Base-by-base conservation (phyloP, 2,888 invertebrate genomes). In the Acanthacorydalis orientalis region DNA sequence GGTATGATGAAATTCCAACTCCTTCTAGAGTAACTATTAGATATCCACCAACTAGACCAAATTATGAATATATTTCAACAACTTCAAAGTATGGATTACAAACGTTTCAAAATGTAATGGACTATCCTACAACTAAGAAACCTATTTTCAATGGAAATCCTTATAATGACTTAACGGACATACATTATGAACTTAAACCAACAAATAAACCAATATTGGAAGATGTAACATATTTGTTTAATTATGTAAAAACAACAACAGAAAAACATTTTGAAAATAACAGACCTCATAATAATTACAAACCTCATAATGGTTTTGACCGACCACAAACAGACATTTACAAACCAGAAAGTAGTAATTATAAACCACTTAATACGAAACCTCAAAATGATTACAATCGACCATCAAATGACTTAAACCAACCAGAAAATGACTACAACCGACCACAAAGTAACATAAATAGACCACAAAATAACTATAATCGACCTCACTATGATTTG, bases 1-100 rank as follows among this genome's bases (percentile, higher is more conserved):
- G 47, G 47, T 43, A 47, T 14, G 47, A 47, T 34, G 43, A 42
- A 31, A 16, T 42, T 34, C 43, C 47, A 16, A 40, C 39, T 10
- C 35, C 43, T 4, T 37, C 35, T 7, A 10, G n/a, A 14, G n/a
- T 32, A 11, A 43, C 42, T 11, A 32, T 35, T 15, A 31, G 35
- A 2, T 40, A 39, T 23, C 39, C 12, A 31, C 33, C 10, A 23
- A 23, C 23, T 23, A 23, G 23, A 4, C 31, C 34, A 34, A n/a
- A 47, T 11, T 14, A 16, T n/a, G 42, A 12, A 7, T 43, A 33
- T 37, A 6, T 42, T 41, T 23, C 42, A 10, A 47, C 42, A 10
- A 42, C 43, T n/a, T 23, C 42, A 4, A 10, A 31, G 8, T 46
- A 39, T 33, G 15, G 41, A 31, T n/a, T 40, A 32, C 31, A 39